phyloP scores from a whole-genome alignment of 2,888 invertebrate genomes.

The Drosophila silvestris region DNA sequence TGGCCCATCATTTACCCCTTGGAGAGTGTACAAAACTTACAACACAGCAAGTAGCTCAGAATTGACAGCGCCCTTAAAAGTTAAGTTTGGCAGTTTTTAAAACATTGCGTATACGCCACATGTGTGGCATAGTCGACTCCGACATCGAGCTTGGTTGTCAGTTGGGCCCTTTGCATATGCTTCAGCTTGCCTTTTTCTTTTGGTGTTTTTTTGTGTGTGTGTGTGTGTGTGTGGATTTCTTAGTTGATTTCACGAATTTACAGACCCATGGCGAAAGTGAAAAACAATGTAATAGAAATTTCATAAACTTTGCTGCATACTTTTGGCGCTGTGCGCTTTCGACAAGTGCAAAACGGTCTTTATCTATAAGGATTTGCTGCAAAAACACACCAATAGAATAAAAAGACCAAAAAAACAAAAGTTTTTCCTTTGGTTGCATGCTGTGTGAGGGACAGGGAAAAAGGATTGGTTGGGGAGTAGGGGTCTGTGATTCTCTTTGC shows the following conservation, averaged over 20 bases:
- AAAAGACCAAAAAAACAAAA: slow-evolving; percentile 29
- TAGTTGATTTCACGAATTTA: slow-evolving; percentile 59
- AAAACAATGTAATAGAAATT: slow-evolving; percentile 74
- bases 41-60: slow-evolving; percentile 30
- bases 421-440: slow-evolving; percentile 48
- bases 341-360: slow-evolving; percentile 68
- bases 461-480: background rate
- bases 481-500: slow-evolving; percentile 19
- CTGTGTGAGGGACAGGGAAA: slow-evolving; percentile 20
- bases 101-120: slow-evolving; percentile 54
- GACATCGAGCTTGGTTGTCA: slow-evolving; percentile 50
- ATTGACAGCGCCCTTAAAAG: slow-evolving; percentile 47
- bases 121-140: slow-evolving; percentile 15
- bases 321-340: slow-evolving; percentile 52
- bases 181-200: slow-evolving; percentile 10
- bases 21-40: slow-evolving; percentile 7
- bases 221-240: slow-evolving; percentile 20
- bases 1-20: slow-evolving; percentile 28
- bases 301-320: slow-evolving; percentile 64
- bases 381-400: slow-evolving; percentile 37
- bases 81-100: slow-evolving; percentile 43
- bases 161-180: slow-evolving; percentile 62
- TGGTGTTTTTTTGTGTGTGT: background rate
- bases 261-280: slow-evolving; percentile 63
- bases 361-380: slow-evolving; percentile 66